Percentiles rank a stretch among this genome's conserved stretches.
Conservation (phyloP, 2,797 vertebrate genomes). For the Melanotaenia maccullochi region DNA sequence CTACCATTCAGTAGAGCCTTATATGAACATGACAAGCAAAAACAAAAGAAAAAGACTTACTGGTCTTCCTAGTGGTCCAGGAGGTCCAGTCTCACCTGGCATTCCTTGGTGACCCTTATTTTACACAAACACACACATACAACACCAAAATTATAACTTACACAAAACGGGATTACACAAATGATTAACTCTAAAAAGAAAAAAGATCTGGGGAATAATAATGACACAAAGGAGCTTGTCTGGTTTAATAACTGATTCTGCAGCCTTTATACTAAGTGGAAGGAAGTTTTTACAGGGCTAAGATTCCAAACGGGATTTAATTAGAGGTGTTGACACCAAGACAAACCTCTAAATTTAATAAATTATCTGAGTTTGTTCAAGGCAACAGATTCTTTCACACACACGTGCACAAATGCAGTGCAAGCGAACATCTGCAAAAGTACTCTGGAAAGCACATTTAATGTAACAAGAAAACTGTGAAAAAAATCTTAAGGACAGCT, state of each 20-base stretch:
- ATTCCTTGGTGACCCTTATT: slow-evolving; percentile 91
- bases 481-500: slow-evolving; percentile 21
- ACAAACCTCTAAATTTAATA: slow-evolving; percentile 10
- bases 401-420: background rate
- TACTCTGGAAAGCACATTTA: slow-evolving; percentile 27
- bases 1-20: background rate
- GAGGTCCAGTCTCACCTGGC: slow-evolving; percentile 87
- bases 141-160: slow-evolving; percentile 13
- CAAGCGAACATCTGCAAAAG: slow-evolving; percentile 49
- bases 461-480: slow-evolving; percentile 26
- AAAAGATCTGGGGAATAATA: background rate
- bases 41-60: slow-evolving; percentile 81
- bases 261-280: background rate
- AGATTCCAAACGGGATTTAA: slow-evolving; percentile 22
- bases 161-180: background rate
- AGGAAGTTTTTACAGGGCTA: background rate
- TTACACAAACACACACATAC: slow-evolving; percentile 38
- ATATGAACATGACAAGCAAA: background rate
- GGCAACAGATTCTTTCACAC: slow-evolving; percentile 16
- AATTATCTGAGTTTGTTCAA: slow-evolving; percentile 11
- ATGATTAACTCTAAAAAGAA: background rate
- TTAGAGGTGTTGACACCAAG: slow-evolving; percentile 13
- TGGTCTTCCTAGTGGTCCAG: slow-evolving; percentile 89
- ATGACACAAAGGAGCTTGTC: background rate
- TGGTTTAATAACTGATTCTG: background rate